Conservation (phyloP, 1,140 invertebrate species). For the Camponotus pennsylvanicus region DNA sequence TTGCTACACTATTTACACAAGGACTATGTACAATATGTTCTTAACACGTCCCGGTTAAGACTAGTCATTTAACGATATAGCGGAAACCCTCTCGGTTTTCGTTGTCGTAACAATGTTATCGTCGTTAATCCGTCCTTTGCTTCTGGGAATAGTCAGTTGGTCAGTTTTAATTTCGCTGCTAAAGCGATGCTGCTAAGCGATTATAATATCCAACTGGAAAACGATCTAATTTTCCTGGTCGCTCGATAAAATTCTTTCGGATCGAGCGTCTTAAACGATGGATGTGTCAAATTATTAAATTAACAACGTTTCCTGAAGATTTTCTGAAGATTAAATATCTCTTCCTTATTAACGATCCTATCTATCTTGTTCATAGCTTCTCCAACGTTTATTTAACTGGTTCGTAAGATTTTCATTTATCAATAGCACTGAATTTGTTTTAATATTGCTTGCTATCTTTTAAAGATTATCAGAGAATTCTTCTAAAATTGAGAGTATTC, state of each 20-base stretch:
- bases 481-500: not conserved
- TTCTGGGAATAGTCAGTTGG: constrained; percentile 23
- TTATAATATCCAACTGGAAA: not conserved
- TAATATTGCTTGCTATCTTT: not conserved
- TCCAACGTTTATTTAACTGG: not conserved
- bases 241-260: constrained; percentile 10
- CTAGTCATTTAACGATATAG: constrained; percentile 54
- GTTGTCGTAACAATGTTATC: constrained; percentile 63
- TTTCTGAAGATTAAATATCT: constrained; percentile 9
- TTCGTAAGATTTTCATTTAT: not conserved
- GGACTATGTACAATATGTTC: constrained; percentile 74
- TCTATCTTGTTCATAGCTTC: not conserved
- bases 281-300: constrained; percentile 6
- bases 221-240: constrained; percentile 18
- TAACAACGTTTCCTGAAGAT: constrained; percentile 15
- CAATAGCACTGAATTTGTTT: too few relatives aligned
- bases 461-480: not conserved
- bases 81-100: constrained; percentile 59
- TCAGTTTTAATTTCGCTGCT: not conserved
- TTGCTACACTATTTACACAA: constrained; percentile 78
- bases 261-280: constrained; percentile 3
- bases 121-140: not conserved
- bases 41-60: constrained; percentile 42
- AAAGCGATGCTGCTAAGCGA: not conserved
- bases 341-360: not conserved